Base-by-base conservation (phyloP, 1,140 invertebrate genomes). In the Zaprionus nigranus region DNA sequence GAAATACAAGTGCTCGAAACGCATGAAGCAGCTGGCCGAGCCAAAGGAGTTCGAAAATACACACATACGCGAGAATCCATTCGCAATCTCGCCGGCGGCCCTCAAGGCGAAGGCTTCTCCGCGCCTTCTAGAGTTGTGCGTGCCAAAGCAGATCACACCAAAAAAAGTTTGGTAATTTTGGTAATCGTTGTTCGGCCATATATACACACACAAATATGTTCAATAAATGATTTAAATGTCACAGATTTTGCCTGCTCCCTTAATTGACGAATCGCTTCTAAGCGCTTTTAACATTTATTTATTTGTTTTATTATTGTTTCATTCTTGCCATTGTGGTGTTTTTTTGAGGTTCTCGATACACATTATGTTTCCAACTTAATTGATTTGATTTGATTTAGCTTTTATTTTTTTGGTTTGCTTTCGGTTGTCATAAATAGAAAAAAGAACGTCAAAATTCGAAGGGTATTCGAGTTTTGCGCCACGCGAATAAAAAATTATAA, bases 101-200 rank as follows among this genome's bases (percentile, higher is more conserved):
- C 80, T 94, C n/a, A 94, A 93, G 63, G 93, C 93, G 53, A 93
- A 93, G 63, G 79, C 93, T 20, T 93, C 93, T 30, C 92, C 93
- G 13, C 87, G 93, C 13, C 93, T 94, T 43, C 79, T 93, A 49
- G 93, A 93, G 65, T 67, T 94, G 66, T 93, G 93, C 28, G 93
- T 93, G 74, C 93, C 93, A 3, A 92, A 91, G 22, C 12, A 43
- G 13, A 13, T 43, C 26, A 22, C 15, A 43, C 1, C 22, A 51
- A 51, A 51, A 51, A 20, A 60, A 20, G 3, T 46, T 40, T 34
- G 28, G 24, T 53, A 40, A 57, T 61, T 54, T 68, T 38, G 17
- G 60, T 71, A n/a, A 51, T 67, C 22, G 6, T 22, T 7, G 51
- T 85, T 86, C 56, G 75, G 82, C 46, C 34, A 64, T 34, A 13